Evolutionary conservation across 2,113 vertebrate genomes (phyloP), one percentile per base, ranked within the genome.

Genomic region (Channa maculata): DNA sequence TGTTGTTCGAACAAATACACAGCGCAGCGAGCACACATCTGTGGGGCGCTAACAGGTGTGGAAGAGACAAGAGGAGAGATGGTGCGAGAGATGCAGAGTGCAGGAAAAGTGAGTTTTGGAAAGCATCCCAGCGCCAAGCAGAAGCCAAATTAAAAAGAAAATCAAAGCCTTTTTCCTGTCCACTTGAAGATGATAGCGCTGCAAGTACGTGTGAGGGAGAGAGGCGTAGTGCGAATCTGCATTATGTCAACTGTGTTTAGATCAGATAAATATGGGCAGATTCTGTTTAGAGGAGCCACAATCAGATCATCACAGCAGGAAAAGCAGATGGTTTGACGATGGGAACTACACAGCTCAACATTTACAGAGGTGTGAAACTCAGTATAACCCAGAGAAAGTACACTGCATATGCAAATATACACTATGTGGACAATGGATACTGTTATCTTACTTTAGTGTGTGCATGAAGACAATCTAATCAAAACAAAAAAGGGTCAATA

Each of bases 41-140:
- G 93, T 93, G 93, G 92, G 92, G 75, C 89, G 84, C 90, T 92
- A 96, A 96, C 96, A 99, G 97, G 97, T 98, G 96, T 94, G 96
- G 94, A 90, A 91, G 88, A 94, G 73, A 86, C 81, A 71, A 80
- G 95, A 94, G 92, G 93, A 88, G 68, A 91, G 81, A 79, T 91
- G 91, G 71, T 69, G 76, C 50, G 83, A 51, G 80, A 65, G 62
- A 67, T 3, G 12, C 0, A 9, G 92, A 80, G 55, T 89, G 24
- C 60, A 75, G 91, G 89, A 83, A 43, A 55, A 75, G 79, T 60
- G 78, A 65, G 65, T 71, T 79, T 83, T 89, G 83, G 88, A 83
- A 80, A 80, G 34, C 50, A 76, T 80, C 79, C 83, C 81, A 74
- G 55, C 11, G 6, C 46, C 57, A 66, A 72, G 75, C 48, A 60